phyloP scores from a whole-genome alignment of 2,888 invertebrate genomes.

The Pyrrhosoma nymphula region DNA sequence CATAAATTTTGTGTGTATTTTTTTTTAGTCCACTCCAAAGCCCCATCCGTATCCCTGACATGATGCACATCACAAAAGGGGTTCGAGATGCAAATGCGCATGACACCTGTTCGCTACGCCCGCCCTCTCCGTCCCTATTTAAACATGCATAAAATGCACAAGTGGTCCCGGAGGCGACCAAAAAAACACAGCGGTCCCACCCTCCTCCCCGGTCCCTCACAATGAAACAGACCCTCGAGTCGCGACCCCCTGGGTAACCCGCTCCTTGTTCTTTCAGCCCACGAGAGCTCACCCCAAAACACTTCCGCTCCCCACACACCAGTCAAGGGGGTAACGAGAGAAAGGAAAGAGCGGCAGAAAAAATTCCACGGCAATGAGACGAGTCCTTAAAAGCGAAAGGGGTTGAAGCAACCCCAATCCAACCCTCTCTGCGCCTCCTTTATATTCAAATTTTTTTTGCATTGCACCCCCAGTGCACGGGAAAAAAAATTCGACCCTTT shows the following conservation, averaged over 20 bases:
- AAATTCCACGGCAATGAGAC: slow-evolving; percentile 12
- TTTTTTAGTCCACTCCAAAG: slow-evolving; percentile 1
- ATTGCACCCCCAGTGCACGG: neutral
- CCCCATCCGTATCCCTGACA: neutral
- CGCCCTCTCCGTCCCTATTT: neutral
- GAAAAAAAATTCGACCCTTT: neutral
- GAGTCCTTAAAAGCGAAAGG: neutral
- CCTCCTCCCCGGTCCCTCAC: neutral
- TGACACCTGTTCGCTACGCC: neutral
- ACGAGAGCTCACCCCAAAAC: neutral
- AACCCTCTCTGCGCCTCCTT: neutral
- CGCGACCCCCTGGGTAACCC: slow-evolving; percentile 18
- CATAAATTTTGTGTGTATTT: neutral
- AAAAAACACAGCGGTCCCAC: slow-evolving; percentile 51
- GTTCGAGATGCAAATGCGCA: slow-evolving; percentile 28
- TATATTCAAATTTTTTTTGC: slow-evolving; percentile 51
- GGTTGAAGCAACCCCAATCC: neutral
- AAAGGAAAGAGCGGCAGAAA: neutral
- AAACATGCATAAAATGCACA: slow-evolving; percentile 47
- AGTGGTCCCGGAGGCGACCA: neutral
- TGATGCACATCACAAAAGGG: slow-evolving; percentile 36
- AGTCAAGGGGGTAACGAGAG: slow-evolving; percentile 6
- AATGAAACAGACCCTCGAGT: neutral
- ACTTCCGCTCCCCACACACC: neutral
- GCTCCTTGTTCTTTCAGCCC: neutral